These are phyloP conservation scores for Furnarius figulus DNA, from an alignment of 2,113 vertebrate genomes.

Conservation along the genomic window DNA sequence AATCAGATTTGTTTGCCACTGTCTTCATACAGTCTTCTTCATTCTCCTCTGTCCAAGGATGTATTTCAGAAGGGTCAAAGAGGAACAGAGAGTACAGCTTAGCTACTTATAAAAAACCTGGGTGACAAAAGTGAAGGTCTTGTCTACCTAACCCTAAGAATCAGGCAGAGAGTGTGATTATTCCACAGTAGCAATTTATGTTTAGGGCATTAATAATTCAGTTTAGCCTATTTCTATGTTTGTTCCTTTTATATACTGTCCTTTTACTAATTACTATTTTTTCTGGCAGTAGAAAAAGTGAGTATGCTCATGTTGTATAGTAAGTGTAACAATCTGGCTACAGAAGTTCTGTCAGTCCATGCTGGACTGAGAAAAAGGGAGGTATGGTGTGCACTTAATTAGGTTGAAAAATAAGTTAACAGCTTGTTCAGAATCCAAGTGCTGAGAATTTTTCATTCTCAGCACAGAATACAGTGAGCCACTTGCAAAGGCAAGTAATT, in stretches of 20 bases:
- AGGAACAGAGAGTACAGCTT: background rate
- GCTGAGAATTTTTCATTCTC: background rate
- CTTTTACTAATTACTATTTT: background rate
- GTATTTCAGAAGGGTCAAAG: background rate
- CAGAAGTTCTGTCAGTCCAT: background rate
- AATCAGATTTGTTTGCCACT: background rate
- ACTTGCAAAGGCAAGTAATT: background rate
- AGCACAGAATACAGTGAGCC: background rate
- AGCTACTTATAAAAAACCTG: background rate
- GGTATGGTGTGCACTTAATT: background rate
- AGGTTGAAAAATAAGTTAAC: background rate
- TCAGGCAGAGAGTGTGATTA: background rate
- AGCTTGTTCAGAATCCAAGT: background rate
- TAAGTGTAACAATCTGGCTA: background rate
- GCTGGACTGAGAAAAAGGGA: background rate
- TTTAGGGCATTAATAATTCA: background rate
- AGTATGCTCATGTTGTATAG: background rate
- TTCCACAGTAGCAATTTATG: background rate
- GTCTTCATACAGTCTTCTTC: background rate
- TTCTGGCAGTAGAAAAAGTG: background rate
- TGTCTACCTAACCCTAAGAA: background rate
- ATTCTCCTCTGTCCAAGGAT: background rate
- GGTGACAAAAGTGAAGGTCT: background rate
- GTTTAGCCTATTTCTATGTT: background rate
- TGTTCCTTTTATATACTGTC: background rate